phyloP scores from a whole-genome alignment of 2,888 invertebrate species.

The Cerastis rubricosa region DNA sequence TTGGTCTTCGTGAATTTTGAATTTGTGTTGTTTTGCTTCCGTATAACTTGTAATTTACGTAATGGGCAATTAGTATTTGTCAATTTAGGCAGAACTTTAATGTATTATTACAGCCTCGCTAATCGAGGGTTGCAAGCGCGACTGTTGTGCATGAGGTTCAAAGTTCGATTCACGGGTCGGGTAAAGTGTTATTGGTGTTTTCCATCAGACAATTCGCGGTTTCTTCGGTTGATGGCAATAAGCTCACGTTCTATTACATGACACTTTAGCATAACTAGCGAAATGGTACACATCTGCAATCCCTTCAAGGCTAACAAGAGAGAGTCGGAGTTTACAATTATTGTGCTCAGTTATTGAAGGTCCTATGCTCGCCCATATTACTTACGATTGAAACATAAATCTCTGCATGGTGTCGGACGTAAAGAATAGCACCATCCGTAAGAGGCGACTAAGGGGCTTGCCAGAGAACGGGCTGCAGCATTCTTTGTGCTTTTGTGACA shows the following conservation, averaged over 20 bases:
- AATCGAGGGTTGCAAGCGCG: background rate
- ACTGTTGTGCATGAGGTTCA: background rate
- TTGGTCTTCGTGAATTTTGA: background rate
- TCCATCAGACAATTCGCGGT: background rate
- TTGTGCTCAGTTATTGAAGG: too few species aligned
- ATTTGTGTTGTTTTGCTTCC: background rate
- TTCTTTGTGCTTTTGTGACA: too few species aligned
- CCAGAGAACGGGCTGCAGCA: too few species aligned
- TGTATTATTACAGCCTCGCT: background rate
- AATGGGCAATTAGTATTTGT: background rate
- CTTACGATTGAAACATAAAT: too few species aligned
- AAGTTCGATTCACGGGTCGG: background rate
- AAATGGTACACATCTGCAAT: too few species aligned
- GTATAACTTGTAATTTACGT: background rate
- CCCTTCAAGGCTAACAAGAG: too few species aligned
- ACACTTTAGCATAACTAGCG: background rate
- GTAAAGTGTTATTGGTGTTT: background rate
- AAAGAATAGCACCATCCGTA: too few species aligned
- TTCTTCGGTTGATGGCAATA: too few species aligned
- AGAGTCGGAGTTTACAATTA: too few species aligned
- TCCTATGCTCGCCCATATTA: too few species aligned
- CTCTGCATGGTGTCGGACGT: too few species aligned
- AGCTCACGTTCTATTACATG: background rate
- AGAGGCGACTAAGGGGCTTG: too few species aligned
- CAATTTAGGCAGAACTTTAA: background rate